A percentile compares a stretch with the other conserved stretches of the same genome.
Evolutionary conservation across 2,113 vertebrate species (phyloP).

Genomic region (Perca fluviatilis): DNA sequence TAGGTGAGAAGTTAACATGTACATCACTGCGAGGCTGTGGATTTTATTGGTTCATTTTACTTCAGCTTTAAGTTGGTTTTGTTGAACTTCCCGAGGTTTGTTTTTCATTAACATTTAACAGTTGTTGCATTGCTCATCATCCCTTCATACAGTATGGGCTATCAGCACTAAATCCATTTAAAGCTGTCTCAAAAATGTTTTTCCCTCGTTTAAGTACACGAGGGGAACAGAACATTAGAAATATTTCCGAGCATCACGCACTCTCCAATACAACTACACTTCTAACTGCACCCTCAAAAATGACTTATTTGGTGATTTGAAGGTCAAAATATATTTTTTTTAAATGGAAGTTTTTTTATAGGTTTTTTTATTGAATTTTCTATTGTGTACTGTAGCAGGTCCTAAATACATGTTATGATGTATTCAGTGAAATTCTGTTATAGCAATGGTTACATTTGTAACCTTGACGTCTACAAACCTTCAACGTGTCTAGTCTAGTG

Average conservation of each 20-base stretch:
- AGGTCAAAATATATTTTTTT: neutral
- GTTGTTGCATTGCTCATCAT: neutral
- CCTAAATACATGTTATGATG: too few relatives aligned
- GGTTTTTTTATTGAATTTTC: neutral
- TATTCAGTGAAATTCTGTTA: neutral
- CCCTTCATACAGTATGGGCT: neutral
- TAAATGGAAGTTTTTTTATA: neutral
- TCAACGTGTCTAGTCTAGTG: neutral
- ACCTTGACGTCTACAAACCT: neutral
- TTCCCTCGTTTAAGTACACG: neutral
- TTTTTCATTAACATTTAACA: neutral
- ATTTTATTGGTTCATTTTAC: neutral
- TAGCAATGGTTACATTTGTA: neutral
- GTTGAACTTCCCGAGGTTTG: too few relatives aligned
- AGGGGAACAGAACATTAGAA: neutral
- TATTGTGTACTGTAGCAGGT: neutral
- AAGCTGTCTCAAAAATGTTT: neutral
- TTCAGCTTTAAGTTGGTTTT: neutral
- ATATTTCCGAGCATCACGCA: neutral
- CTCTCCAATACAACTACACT: too few relatives aligned
- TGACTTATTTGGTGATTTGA: neutral
- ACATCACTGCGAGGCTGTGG: neutral
- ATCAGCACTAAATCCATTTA: neutral
- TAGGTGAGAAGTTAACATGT: conserved; percentile 1
- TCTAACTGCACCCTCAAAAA: neutral